Base-by-base conservation (phyloP, 2,888 invertebrate species). In the Molanna angustata region DNA sequence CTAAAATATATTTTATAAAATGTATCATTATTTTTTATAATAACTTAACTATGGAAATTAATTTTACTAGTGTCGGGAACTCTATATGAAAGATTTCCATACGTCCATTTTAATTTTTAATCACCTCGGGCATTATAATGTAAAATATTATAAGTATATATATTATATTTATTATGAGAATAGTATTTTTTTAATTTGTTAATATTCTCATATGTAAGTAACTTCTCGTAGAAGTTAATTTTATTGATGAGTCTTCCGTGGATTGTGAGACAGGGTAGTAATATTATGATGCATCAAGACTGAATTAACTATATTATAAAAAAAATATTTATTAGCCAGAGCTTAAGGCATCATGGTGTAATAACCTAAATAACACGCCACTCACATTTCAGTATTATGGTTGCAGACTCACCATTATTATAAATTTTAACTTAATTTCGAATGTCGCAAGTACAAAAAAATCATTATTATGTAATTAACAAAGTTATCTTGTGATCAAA, bases 21-120 rank as follows among this genome's bases (percentile, higher is more conserved):
- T n/a, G n/a, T n/a, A n/a, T n/a, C n/a, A n/a, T n/a, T n/a, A n/a
- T n/a, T n/a, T n/a, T n/a, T n/a, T n/a, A n/a, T n/a, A n/a, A n/a
- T n/a, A n/a, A n/a, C n/a, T n/a, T n/a, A n/a, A n/a, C n/a, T n/a
- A 47, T 52, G 52, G 52, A 52, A 52, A 32, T 22, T 32, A 19
- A 16, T 9, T 4, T 18, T 13, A 9, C 46, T 41, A 41, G 46
- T 4, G 46, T 45, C 35, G 4, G 52, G 41, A 21, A 52, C 51
- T 41, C 51, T 52, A 40, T 21, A 31, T 18, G 13, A 40, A 48
- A 13, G 19, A 48, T 48, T 48, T 48, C 48, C 48, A 48, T 40
- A 19, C 13, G n/a, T n/a, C n/a, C n/a, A n/a, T n/a, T n/a, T n/a
- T n/a, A n/a, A 11, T 17, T 14, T 16, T 13, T 37, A 19, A 19